phyloP scores from a whole-genome alignment of 2,888 invertebrate species.

The Dryococelus australis region DNA sequence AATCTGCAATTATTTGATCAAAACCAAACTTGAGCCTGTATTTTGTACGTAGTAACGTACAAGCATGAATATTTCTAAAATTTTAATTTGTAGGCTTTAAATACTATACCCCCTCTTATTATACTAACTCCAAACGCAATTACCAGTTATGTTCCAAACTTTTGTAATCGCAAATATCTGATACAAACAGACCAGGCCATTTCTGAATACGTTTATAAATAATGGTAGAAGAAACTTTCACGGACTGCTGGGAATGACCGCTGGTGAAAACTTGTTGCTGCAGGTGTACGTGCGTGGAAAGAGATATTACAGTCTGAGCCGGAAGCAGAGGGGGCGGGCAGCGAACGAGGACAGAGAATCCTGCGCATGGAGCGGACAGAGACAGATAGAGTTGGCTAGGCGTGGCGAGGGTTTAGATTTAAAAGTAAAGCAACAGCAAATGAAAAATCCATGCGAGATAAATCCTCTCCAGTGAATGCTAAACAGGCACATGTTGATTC shows the following conservation, averaged over 20 bases:
- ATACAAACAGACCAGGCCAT: too few relatives aligned
- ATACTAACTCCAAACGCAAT: too few relatives aligned
- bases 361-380: not conserved
- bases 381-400: constrained; percentile 16
- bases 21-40: too few relatives aligned
- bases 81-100: too few relatives aligned
- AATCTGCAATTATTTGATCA: too few relatives aligned
- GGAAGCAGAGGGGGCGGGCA: not conserved
- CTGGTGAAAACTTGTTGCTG: not conserved
- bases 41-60: too few relatives aligned
- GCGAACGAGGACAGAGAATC: constrained; percentile 1
- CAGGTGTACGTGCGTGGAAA: not conserved
- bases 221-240: too few relatives aligned
- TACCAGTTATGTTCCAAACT: too few relatives aligned
- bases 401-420: constrained; percentile 9
- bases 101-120: too few relatives aligned
- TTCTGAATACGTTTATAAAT: too few relatives aligned
- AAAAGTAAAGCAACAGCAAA: constrained; percentile 16
- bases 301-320: constrained; percentile 10
- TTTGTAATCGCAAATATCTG: too few relatives aligned
- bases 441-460: constrained; percentile 16
- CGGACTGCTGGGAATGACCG: not conserved
- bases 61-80: too few relatives aligned
- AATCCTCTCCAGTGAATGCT: not conserved
- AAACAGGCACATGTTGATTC: not conserved